phyloP scores from a whole-genome alignment of 2,113 vertebrate species.

The Centropus bengalensis region DNA sequence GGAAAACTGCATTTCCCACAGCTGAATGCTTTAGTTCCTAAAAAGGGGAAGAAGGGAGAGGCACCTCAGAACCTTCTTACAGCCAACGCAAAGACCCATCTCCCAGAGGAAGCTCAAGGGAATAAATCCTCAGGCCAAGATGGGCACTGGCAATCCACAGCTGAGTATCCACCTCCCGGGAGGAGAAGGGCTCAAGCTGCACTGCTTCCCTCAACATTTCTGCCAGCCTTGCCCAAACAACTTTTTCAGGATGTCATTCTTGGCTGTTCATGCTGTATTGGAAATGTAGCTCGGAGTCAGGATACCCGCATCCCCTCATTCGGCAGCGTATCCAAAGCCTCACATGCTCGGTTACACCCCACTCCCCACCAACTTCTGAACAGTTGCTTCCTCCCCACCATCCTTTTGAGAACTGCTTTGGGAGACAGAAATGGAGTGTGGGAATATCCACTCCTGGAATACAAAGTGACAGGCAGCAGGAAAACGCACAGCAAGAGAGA shows the following conservation, averaged over 20 bases:
- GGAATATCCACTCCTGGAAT: neutral
- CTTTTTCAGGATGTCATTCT: neutral
- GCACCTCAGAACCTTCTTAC: neutral
- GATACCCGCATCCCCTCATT: neutral
- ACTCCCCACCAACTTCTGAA: neutral
- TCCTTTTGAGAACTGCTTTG: neutral
- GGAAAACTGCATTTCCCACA: neutral
- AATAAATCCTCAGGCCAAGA: neutral
- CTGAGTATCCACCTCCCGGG: neutral
- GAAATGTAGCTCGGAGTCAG: neutral
- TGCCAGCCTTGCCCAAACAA: neutral
- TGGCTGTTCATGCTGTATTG: neutral
- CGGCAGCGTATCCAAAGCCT: neutral
- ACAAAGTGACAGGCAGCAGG: neutral
- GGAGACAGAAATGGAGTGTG: neutral
- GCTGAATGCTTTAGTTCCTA: neutral
- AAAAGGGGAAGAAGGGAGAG: neutral
- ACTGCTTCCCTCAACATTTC: neutral
- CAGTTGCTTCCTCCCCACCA: neutral
- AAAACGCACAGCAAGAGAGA: neutral
- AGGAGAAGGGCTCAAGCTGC: neutral
- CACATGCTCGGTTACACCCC: fast-evolving
- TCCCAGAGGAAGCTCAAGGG: neutral
- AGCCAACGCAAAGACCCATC: neutral
- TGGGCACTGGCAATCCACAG: neutral